Percentiles rank a stretch among this genome's conserved stretches.
These are phyloP conservation scores for Maccullochella peelii DNA, from an alignment of 2,113 vertebrate genomes.

Conservation along the genomic window DNA sequence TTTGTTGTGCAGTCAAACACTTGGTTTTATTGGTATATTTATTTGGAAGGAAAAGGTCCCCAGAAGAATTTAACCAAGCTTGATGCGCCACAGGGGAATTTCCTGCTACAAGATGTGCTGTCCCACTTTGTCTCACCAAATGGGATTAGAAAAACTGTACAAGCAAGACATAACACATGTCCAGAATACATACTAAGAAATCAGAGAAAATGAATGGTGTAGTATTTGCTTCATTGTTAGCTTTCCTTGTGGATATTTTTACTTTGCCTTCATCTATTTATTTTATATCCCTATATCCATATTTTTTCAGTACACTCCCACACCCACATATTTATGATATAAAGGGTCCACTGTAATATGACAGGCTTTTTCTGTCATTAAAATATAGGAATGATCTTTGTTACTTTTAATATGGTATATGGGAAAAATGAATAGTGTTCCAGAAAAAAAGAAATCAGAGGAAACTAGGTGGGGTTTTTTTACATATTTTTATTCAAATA, in stretches of 20 bases:
- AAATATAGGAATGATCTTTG: too few relatives aligned
- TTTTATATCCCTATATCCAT: too few relatives aligned
- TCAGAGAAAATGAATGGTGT: neutral
- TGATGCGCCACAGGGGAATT: neutral
- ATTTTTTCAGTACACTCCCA: too few relatives aligned
- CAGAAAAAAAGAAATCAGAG: neutral
- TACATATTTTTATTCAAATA: neutral
- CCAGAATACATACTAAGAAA: neutral
- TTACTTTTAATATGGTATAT: too few relatives aligned
- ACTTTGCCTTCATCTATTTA: too few relatives aligned
- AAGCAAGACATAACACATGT: slow-evolving; percentile 1
- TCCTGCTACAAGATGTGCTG: neutral
- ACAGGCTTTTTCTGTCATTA: too few relatives aligned
- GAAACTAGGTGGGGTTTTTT: neutral
- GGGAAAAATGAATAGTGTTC: too few relatives aligned
- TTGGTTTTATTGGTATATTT: slow-evolving; percentile 1
- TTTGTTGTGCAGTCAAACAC: slow-evolving; percentile 15
- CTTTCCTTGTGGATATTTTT: too few relatives aligned
- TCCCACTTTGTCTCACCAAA: slow-evolving; percentile 13
- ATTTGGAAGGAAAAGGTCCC: slow-evolving; percentile 25
- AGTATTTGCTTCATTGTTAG: too few relatives aligned
- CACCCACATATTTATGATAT: too few relatives aligned
- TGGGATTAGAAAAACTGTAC: neutral
- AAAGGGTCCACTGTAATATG: too few relatives aligned
- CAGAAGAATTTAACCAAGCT: slow-evolving; percentile 6